Conservation (phyloP, 2,113 vertebrate species). For the Nothocercus nigrocapillus region DNA sequence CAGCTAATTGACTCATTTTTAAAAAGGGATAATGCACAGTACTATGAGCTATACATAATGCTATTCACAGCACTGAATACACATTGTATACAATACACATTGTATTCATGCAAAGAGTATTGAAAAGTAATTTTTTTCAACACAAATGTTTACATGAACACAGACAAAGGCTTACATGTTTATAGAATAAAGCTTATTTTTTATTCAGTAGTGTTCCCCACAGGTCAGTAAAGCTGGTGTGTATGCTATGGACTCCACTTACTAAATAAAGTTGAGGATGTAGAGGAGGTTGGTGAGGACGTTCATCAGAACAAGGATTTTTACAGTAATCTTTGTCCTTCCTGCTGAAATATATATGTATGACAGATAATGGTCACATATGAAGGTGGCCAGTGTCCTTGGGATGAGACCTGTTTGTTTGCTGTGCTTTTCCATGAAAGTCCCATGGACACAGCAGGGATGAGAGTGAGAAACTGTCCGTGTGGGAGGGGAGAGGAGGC, state of each 20-base stretch:
- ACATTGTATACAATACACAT: no score
- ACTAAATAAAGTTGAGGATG: background rate
- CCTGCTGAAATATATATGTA: background rate
- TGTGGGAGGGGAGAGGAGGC: background rate
- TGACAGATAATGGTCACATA: no score
- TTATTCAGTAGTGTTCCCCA: background rate
- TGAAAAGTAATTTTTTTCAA: background rate
- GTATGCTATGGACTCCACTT: background rate
- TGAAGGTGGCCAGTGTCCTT: background rate
- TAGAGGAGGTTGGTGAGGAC: background rate
- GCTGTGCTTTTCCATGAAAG: background rate
- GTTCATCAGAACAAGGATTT: background rate
- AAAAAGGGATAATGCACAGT: background rate
- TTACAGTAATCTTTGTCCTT: background rate
- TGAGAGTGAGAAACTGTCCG: background rate
- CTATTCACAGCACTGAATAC: background rate
- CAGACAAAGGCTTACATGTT: background rate
- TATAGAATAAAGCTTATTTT: background rate
- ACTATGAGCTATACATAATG: background rate
- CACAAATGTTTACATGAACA: background rate
- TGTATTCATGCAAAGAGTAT: background rate
- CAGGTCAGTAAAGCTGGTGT: background rate
- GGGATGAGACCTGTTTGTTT: background rate
- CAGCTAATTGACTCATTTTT: constrained; percentile 51
- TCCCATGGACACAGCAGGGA: background rate